Evolutionary conservation across 2,113 vertebrate species (phyloP).

Genomic region (Rallus limicola): DNA sequence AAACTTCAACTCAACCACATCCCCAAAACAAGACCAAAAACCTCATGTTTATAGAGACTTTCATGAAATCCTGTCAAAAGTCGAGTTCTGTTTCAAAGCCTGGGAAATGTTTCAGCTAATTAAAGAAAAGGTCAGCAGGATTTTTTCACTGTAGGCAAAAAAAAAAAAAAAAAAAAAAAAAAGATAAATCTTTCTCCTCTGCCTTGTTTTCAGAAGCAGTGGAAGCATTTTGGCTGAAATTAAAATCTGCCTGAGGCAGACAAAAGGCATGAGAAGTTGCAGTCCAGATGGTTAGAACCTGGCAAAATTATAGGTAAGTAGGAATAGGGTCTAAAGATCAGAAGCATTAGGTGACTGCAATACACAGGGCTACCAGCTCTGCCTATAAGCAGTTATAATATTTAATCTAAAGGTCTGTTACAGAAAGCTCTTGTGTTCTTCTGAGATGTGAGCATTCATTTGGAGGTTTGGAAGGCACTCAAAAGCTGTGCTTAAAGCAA

Average conservation of each 20-base stretch:
- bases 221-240: background rate
- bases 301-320: slow-evolving; percentile 6
- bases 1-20: accelerated
- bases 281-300: slow-evolving; percentile 20
- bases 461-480: background rate
- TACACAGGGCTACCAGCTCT: background rate
- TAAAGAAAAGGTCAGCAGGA: slow-evolving; percentile 53
- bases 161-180: background rate
- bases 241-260: slow-evolving; percentile 21
- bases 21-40: background rate
- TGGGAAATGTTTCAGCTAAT: slow-evolving; percentile 24
- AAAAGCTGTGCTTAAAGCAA: background rate
- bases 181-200: background rate
- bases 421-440: background rate
- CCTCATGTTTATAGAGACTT: background rate
- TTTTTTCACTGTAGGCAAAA: slow-evolving; percentile 17
- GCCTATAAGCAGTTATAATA: background rate
- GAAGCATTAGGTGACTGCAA: background rate
- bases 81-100: background rate
- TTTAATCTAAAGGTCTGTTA: background rate
- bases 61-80: background rate
- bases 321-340: background rate
- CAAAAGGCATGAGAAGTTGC: background rate
- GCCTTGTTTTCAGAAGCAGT: slow-evolving; percentile 13
- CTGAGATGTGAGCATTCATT: background rate